phyloP scores from a whole-genome alignment of 2,888 invertebrate species.

The Metacarcinus magister region DNA sequence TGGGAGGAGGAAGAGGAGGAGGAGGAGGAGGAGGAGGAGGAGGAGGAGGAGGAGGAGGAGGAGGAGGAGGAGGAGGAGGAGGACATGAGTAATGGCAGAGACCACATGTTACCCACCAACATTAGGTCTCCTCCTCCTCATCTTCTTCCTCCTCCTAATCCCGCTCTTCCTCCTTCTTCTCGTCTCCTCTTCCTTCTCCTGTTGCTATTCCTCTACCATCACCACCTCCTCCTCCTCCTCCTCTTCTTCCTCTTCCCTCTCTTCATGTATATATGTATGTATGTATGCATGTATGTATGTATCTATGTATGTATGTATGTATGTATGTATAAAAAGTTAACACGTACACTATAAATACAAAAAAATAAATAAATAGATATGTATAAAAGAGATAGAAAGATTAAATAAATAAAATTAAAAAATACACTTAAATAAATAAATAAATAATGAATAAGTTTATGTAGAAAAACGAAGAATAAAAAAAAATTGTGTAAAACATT shows the following conservation, averaged over 20 bases:
- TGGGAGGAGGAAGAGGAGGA: not conserved
- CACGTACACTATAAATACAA: too few species aligned
- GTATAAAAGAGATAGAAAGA: too few species aligned
- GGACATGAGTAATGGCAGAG: not conserved
- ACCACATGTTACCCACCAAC: conserved; percentile 26
- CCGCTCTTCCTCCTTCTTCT: not conserved
- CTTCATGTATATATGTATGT: not conserved
- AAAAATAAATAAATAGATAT: too few species aligned
- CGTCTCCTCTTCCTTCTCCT: not conserved
- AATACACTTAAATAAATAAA: too few species aligned
- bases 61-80: conserved; percentile 26
- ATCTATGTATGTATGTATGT: too few species aligned
- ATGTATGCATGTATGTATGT: too few species aligned
- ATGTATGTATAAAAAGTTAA: too few species aligned
- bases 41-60: conserved; percentile 26
- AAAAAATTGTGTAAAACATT: too few species aligned
- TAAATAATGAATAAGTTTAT: too few species aligned
- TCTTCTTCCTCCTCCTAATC: conserved; percentile 1
- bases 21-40: conserved; percentile 14
- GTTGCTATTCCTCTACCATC: not conserved
- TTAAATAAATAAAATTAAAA: too few species aligned
- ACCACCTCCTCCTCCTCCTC: not conserved
- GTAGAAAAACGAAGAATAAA: too few species aligned
- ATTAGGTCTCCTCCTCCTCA: conserved; percentile 2
- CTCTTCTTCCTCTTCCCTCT: not conserved